phyloP scores from a whole-genome alignment of 2,888 invertebrate genomes.

The Leptopilina drosophilae region DNA sequence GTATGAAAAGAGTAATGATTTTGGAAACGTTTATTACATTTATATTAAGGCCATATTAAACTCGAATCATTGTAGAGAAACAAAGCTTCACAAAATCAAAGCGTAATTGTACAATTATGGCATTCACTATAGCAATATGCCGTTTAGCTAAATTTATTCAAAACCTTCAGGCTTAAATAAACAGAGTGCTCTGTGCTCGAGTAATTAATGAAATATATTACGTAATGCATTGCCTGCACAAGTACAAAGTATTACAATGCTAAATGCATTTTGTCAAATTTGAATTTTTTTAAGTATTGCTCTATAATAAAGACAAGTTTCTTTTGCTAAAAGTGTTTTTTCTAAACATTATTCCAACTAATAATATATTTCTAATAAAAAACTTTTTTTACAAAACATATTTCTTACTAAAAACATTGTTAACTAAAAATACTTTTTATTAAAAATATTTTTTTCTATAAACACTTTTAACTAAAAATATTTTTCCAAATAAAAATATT shows the following conservation, averaged over 20 bases:
- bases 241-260: background rate
- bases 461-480: no score
- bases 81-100: background rate
- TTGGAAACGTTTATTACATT: background rate
- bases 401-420: no score
- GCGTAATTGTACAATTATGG: constrained; percentile 20
- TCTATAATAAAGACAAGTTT: no score
- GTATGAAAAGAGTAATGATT: background rate
- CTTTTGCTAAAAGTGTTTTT: no score
- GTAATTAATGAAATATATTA: background rate
- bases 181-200: background rate
- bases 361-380: no score
- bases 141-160: background rate
- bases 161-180: background rate
- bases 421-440: no score
- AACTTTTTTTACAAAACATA: no score
- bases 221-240: background rate
- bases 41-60: background rate
- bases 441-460: no score
- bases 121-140: background rate
- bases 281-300: no score
- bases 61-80: background rate
- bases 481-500: no score
- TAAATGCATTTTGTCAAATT: no score
- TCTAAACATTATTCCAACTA: no score